A percentile compares a stretch with the other conserved stretches of the same genome.
Conservation (phyloP, 1,140 invertebrate genomes). For the Tetragonula clypearis region DNA sequence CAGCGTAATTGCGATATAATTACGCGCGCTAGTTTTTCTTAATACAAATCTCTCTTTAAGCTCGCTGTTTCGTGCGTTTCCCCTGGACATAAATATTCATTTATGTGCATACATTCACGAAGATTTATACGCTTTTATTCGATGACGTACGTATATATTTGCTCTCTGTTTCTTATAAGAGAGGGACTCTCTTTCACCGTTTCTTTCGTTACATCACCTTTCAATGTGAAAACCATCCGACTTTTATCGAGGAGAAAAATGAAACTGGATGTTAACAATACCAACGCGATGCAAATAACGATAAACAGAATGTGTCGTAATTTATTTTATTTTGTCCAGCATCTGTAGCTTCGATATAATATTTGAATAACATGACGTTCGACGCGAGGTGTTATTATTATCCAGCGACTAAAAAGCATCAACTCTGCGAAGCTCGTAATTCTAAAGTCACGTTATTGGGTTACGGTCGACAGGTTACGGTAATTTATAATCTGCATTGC, state of each 20-base stretch:
- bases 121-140: neutral
- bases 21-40: neutral
- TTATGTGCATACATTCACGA: neutral
- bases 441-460: no score
- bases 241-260: neutral
- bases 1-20: conserved; percentile 3
- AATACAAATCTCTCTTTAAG: neutral
- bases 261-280: neutral
- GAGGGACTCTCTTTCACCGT: neutral
- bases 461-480: no score
- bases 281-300: neutral
- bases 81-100: neutral
- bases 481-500: no score
- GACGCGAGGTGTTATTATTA: no score
- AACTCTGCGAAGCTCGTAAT: no score
- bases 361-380: no score
- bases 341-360: no score
- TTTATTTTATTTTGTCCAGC: neutral
- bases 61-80: neutral
- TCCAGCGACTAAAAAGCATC: no score
- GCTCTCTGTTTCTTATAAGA: neutral
- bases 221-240: neutral
- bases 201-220: neutral
- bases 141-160: neutral
- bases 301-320: neutral